Evolutionary conservation across 2,797 vertebrate genomes (phyloP).

Genomic region (Naso thynnoides): DNA sequence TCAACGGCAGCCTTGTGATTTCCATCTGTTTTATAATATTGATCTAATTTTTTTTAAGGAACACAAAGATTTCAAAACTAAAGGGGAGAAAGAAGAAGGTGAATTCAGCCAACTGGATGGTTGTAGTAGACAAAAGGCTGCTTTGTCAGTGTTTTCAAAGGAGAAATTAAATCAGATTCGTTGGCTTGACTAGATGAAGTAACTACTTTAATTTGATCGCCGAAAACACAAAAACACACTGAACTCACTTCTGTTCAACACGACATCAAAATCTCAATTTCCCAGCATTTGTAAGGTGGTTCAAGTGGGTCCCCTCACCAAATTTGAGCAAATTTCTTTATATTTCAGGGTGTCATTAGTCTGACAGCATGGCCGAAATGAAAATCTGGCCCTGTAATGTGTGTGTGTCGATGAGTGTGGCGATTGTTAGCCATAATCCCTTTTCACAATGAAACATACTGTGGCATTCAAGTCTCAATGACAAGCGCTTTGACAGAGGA

Average conservation of each 20-base stretch:
- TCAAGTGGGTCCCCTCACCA: neutral
- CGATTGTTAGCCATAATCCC: slow-evolving; percentile 71
- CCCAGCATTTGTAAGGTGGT: neutral
- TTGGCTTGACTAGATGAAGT: neutral
- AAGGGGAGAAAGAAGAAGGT: no score
- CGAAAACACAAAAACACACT: neutral
- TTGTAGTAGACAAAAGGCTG: neutral
- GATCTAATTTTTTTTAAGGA: no score
- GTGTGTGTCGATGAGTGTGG: slow-evolving; percentile 29
- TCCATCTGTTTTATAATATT: no score
- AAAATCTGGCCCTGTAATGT: slow-evolving; percentile 23
- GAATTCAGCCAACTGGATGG: no score
- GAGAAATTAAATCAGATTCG: neutral
- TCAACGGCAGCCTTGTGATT: no score
- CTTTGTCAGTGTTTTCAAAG: neutral
- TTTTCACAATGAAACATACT: slow-evolving; percentile 68
- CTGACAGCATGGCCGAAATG: slow-evolving; percentile 46
- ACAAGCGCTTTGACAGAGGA: slow-evolving; percentile 70
- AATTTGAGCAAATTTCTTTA: slow-evolving; percentile 6
- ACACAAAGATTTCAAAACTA: no score
- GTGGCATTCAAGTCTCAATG: slow-evolving; percentile 62
- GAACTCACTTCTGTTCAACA: neutral
- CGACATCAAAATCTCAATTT: neutral
- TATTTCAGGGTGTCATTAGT: slow-evolving; percentile 29
- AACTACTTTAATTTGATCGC: neutral